Base-by-base conservation (phyloP, 2,888 invertebrate species). In the Rhorus exstirpatorius region DNA sequence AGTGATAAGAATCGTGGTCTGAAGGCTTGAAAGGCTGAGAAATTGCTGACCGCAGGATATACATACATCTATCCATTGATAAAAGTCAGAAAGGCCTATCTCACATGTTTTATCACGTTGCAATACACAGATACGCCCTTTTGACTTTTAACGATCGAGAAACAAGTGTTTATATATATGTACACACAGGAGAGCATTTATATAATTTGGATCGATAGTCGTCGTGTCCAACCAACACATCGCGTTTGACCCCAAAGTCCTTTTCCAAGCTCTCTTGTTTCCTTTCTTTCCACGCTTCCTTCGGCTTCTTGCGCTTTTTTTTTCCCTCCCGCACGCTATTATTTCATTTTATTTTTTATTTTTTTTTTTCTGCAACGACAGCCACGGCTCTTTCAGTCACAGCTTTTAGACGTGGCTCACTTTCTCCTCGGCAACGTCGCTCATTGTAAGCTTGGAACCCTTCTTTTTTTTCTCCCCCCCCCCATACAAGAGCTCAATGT, bases 1-100 rank as follows among this genome's bases (percentile, higher is more conserved):
- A 85, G 86, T 86, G 90, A 90, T 90, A 88, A 89, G 88, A 86
- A 90, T 90, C 90, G 85, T 79, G 83, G 80, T 60, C 77, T 68
- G 55, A 49, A 78, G 68, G 74, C 81, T 84, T 86, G 87, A 86
- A 88, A 87, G 86, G 83, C 85, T 49, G 49, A 68, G 89, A 88
- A 87, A 88, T 86, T 88, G 87, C 78, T 76, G 84, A 82, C 83
- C 81, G 76, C 75, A 58, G 78, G 1, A 19, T 58, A 58, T 44
- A 60, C 49, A 35, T n/a, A 12, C 31, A 41, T 70, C 4, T 10
- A 14, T 12, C 6, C 24, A 21, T 10, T 61, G n/a, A 8, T 51
- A 0, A 24, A 17, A 49, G n/a, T 14, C 6, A 49, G n/a, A 72
- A 61, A 14, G 60, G 31, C 72, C 4, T 26, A 10, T 31, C 7